Evolutionary conservation across 2,797 vertebrate species (phyloP).

Genomic region (Tinamus major): DNA sequence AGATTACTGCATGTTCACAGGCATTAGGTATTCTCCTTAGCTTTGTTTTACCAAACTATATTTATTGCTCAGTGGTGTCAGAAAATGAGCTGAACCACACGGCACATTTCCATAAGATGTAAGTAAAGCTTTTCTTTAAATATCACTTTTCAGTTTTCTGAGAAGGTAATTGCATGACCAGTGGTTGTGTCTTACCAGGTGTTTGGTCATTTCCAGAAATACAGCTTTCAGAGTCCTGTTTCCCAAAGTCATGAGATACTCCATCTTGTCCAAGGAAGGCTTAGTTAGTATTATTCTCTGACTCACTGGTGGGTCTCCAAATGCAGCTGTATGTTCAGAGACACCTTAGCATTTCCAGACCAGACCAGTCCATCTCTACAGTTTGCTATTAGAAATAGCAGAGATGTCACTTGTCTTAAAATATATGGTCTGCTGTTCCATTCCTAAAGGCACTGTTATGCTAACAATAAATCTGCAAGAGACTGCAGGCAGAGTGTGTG

Average conservation of each 20-base stretch:
- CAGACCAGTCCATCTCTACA: conserved; percentile 39
- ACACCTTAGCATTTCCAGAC: conserved; percentile 46
- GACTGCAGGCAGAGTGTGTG: conserved; percentile 42
- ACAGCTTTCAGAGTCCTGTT: neutral
- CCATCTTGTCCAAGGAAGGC: neutral
- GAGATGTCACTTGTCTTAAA: conserved; percentile 72
- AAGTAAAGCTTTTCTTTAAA: neutral
- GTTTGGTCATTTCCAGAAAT: neutral
- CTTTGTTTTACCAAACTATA: neutral
- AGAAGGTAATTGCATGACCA: neutral
- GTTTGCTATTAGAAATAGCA: conserved; percentile 60
- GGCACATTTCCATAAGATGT: neutral
- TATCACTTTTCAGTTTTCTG: neutral
- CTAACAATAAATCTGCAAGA: conserved; percentile 66
- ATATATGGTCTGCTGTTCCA: conserved; percentile 51
- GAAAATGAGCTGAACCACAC: neutral
- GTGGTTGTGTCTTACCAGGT: neutral
- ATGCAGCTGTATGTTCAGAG: conserved; percentile 8
- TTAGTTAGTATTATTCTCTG: neutral
- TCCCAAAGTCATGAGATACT: neutral
- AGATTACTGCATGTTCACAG: no score
- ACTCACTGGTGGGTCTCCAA: neutral
- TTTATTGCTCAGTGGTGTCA: neutral
- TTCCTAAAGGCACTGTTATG: conserved; percentile 70
- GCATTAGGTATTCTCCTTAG: accelerated